Evolutionary conservation across 2,113 vertebrate species (phyloP).

Genomic region (Microcebus lehilahytsara): DNA sequence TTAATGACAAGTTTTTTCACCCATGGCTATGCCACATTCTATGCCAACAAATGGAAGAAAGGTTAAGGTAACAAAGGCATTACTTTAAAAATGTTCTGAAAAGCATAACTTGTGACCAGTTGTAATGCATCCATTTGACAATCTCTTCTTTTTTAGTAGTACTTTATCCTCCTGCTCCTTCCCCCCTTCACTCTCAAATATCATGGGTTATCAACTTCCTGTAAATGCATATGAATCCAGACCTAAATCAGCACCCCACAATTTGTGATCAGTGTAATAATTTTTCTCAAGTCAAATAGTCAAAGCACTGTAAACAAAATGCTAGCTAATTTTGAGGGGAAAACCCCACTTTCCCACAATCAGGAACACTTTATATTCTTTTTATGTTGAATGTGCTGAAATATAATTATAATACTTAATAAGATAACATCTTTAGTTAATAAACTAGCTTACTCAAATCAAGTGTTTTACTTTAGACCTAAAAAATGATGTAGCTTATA

Average conservation of each 20-base stretch:
- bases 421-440: slow-evolving; percentile 10
- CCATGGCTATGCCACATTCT: neutral
- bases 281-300: slow-evolving; percentile 42
- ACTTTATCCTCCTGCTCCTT: neutral
- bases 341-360: neutral
- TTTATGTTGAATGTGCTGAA: neutral
- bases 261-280: neutral
- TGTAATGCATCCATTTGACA: neutral
- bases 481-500: neutral
- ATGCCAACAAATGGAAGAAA: neutral
- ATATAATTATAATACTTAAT: neutral
- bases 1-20: neutral
- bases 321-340: neutral
- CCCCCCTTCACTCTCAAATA: slow-evolving; percentile 7
- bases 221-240: slow-evolving; percentile 29
- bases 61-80: slow-evolving; percentile 34
- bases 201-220: neutral
- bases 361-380: neutral
- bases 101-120: neutral
- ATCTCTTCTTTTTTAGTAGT: neutral
- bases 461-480: slow-evolving; percentile 38
- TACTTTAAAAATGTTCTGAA: slow-evolving; percentile 20
- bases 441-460: slow-evolving; percentile 59
- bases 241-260: slow-evolving; percentile 13
- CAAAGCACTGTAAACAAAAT: slow-evolving; percentile 56